Evolutionary conservation across 1,140 invertebrate species (phyloP).

Genomic region (Pachyrhynchus sulphureomaculatus): DNA sequence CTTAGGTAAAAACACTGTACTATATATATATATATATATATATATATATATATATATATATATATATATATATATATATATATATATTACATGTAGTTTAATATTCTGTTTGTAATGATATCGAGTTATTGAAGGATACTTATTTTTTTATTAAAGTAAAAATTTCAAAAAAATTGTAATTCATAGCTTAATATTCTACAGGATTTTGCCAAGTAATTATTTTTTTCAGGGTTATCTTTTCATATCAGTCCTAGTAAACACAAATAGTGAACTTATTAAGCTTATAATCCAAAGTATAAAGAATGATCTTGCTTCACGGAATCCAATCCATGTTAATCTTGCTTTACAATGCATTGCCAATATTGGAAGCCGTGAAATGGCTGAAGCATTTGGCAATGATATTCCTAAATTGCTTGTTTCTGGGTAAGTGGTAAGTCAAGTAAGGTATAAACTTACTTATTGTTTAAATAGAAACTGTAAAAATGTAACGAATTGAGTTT

Average conservation of each 20-base stretch:
- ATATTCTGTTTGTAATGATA: too few relatives aligned
- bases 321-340: slow-evolving; percentile 98
- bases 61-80: too few relatives aligned
- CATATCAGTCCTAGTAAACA: slow-evolving; percentile 98
- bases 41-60: too few relatives aligned
- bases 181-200: too few relatives aligned
- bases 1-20: too few relatives aligned
- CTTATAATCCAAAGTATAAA: slow-evolving; percentile 99
- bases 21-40: too few relatives aligned
- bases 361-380: slow-evolving; percentile 99
- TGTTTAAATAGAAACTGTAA: slow-evolving; percentile 12
- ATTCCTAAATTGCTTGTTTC: slow-evolving; percentile 98
- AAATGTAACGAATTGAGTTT: slow-evolving; percentile 10
- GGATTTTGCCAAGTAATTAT: too few relatives aligned
- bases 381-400: slow-evolving; percentile 96
- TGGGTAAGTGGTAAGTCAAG: slow-evolving; percentile 64
- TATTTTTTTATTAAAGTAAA: too few relatives aligned
- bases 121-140: too few relatives aligned
- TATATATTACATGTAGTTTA: too few relatives aligned
- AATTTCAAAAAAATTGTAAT: too few relatives aligned
- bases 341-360: slow-evolving; percentile 99
- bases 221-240: slow-evolving; percentile 89
- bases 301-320: slow-evolving; percentile 95
- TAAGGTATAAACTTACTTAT: background rate
- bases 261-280: slow-evolving; percentile 98